Conservation (phyloP, 1,140 invertebrate genomes). For the Drosophila hydei region DNA sequence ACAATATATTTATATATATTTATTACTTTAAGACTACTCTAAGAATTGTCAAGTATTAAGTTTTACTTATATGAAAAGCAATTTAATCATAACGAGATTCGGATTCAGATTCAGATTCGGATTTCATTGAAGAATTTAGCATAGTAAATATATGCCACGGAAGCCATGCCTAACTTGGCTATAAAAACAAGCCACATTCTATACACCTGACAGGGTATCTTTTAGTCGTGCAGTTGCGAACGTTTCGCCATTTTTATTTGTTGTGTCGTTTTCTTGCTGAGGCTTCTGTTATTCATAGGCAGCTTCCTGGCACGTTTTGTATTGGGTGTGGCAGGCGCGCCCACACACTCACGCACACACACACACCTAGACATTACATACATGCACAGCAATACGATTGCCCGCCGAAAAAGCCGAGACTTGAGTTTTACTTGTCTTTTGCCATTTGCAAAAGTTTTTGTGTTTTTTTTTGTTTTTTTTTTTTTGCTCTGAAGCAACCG, state of each 20-base stretch:
- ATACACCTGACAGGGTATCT: slow-evolving; percentile 20
- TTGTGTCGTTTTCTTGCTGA: slow-evolving; percentile 44
- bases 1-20: too few species aligned
- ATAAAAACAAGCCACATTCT: too few species aligned
- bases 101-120: too few species aligned
- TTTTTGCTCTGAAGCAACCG: slow-evolving; percentile 45
- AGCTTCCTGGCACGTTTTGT: slow-evolving; percentile 64
- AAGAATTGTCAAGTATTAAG: too few species aligned
- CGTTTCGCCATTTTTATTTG: slow-evolving; percentile 21
- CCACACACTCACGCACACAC: slow-evolving; percentile 29
- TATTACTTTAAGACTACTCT: too few species aligned
- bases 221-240: not conserved
- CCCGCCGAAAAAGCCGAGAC: slow-evolving; percentile 41
- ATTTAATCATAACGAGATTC: too few species aligned
- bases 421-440: slow-evolving; percentile 67
- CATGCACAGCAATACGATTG: slow-evolving; percentile 5
- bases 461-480: slow-evolving; percentile 62
- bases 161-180: not conserved
- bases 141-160: too few species aligned
- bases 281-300: slow-evolving; percentile 56
- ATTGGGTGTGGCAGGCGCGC: slow-evolving; percentile 58
- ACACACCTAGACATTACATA: slow-evolving; percentile 17
- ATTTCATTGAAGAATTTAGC: too few species aligned
- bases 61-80: too few species aligned
- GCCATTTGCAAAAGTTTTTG: slow-evolving; percentile 48